phyloP scores from a whole-genome alignment of 2,888 invertebrate genomes.

The Toxonevra muliebris region DNA sequence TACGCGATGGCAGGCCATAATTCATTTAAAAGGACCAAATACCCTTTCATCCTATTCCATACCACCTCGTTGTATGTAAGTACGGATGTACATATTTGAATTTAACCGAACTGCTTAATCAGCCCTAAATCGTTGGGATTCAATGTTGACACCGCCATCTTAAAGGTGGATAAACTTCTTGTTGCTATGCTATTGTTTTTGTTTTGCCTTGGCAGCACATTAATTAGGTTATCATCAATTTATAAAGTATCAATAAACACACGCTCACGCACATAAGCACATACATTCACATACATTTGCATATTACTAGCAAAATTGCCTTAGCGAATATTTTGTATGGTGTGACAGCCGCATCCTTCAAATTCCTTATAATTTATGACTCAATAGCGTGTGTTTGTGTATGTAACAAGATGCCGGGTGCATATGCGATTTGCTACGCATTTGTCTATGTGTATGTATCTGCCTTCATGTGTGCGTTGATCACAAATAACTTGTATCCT shows the following conservation, averaged over 20 bases:
- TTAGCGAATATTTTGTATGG: neutral
- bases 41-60: neutral
- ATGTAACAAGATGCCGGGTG: constrained; percentile 8
- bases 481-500: constrained; percentile 1
- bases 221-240: constrained; percentile 13
- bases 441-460: neutral
- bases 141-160: no score
- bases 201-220: neutral
- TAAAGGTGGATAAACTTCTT: no score
- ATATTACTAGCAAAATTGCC: neutral
- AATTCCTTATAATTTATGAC: constrained; percentile 36
- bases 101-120: no score
- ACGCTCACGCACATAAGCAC: neutral
- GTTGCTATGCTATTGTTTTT: no score
- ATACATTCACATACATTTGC: neutral
- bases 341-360: constrained; percentile 21
- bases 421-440: constrained; percentile 17
- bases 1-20: neutral
- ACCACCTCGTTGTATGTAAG: no score
- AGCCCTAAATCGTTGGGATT: no score
- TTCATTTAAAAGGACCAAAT: neutral
- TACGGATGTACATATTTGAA: no score
- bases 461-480: neutral
- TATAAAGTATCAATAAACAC: constrained; percentile 9
- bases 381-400: constrained; percentile 29